Evolutionary conservation across 2,888 invertebrate species (phyloP).

Genomic region (Chesias legatella): DNA sequence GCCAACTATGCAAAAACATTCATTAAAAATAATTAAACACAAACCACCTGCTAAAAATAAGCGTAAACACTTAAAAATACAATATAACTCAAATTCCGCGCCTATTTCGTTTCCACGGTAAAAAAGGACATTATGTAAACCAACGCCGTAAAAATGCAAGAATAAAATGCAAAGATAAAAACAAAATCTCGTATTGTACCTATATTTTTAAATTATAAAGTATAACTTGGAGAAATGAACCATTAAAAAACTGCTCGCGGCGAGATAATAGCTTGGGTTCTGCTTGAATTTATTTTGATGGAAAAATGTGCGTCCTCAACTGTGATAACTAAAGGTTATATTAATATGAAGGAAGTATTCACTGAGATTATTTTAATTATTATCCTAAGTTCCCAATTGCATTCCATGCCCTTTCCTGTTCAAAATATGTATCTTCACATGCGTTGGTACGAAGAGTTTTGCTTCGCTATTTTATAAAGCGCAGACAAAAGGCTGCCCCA

Average conservation of each 20-base stretch:
- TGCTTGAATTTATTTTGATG: background rate
- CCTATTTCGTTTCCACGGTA: slow-evolving; percentile 19
- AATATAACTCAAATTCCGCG: slow-evolving; percentile 17
- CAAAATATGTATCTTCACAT: no score
- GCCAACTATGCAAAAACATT: slow-evolving; percentile 13
- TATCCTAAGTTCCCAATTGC: no score
- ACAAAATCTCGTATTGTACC: slow-evolving; percentile 41
- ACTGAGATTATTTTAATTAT: no score
- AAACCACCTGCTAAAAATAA: slow-evolving; percentile 17
- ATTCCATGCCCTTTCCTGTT: no score
- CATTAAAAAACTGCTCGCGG: slow-evolving; percentile 26
- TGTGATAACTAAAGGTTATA: no score
- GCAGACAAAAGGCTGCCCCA: no score
- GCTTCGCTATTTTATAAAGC: no score
- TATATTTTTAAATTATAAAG: slow-evolving; percentile 33
- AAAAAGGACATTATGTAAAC: slow-evolving; percentile 55
- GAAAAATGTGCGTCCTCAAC: no score
- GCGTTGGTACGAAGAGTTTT: no score
- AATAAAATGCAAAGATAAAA: slow-evolving; percentile 34
- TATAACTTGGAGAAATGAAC: slow-evolving; percentile 34
- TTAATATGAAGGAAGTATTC: no score
- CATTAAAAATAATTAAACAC: slow-evolving; percentile 17
- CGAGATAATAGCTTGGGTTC: slow-evolving; percentile 4
- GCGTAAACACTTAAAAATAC: slow-evolving; percentile 10
- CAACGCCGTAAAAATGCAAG: slow-evolving; percentile 51